Evolutionary conservation across 64 coral and sea anemone genomes (phyloP), one percentile per base, ranked within the genome.

Genomic region (Cladopsammia gracilis): DNA sequence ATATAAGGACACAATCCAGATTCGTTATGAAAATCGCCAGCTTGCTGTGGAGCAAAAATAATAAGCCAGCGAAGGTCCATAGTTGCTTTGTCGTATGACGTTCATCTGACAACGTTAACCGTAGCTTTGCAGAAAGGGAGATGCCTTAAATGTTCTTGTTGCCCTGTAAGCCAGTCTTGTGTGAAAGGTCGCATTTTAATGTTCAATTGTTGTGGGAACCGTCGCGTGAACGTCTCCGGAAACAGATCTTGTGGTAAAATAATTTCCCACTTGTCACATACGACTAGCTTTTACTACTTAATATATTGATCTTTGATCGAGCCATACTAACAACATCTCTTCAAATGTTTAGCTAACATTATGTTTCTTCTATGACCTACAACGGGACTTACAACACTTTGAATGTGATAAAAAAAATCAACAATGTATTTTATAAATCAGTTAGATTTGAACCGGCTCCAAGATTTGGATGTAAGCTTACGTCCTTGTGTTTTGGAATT

Each of bases 281-380:
- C 62, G 19, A 84, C 62, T 84, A 49, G 19, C 44, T 23, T 60
- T 50, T 15, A 48, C 46, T 5, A 6, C 47, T 75, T 48, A 75
- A 75, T 75, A 50, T 84, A 84, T 84, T 84, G 62, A 84, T 84
- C 80, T 68, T 67, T 84, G 62, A 84, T 68, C 61, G 9, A 67
- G 5, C 3, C 48, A 9, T 5, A 50, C 42, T 46, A 75, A 75
- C 16, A 20, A 48, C 15, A 75, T 14, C 72, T 4, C 44, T 75
- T 8, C 13, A 19, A 45, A 15, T 48, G 2, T 6, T 20, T 48
- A 34, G 34, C 0, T 34, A 34, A 34, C 34, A 34, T 34, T 34
- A 34, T 34, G 34, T 34, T 34, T 34, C 34, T 0, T 34, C 34
- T 34, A 34, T 34, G 34, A 34, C 34, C 34, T 34, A 34, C 34